Base-by-base conservation (phyloP, 2,797 vertebrate species). In the Sebastes vulpes region DNA sequence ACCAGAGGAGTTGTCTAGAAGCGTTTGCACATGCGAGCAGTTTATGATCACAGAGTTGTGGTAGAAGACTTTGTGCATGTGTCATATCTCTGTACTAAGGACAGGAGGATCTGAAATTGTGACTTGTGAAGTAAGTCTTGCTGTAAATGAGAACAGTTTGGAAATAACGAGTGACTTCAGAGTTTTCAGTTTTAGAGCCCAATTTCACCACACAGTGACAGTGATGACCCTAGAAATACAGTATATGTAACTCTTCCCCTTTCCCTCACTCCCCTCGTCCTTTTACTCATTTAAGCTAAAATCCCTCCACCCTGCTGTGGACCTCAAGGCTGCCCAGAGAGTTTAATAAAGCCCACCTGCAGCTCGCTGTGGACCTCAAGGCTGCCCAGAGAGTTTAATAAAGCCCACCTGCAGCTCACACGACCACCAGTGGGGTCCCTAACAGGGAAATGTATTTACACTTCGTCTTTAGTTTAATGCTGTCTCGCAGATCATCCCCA, bases 341-440 rank as follows among this genome's bases (percentile, higher is more conserved):
- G 65, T 48, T 74, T 12, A 72, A 87, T 72, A 32, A 54, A 84
- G 29, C 35, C 48, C 69, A 52, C 23, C 48, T 70, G 16, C 28
- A 72, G 77, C 18, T 71, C 26, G 8, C 63, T 65, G 25, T 70
- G 50, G 58, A 56, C 32, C 50, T 42, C 25, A 28, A 38, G 29
- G 20, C 58, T 73, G 23, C 61, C 26, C 9, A 56, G 12, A 52
- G 21, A 48, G 65, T 48, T 74, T 12, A 72, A 87, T 72, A 32
- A 54, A 84, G 29, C 35, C 48, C 69, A 52, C 23, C 48, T 70
- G 16, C 28, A 72, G 77, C 18, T 71, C 26, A 42, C 32, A 23
- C 16, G 9, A 26, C 31, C 12, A 50, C 11, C 28, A n/a, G 38
- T 46, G 14, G 38, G 38, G 38, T 46, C 38, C 38, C 38, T 46